Evolutionary conservation across 2,113 vertebrate species (phyloP).

Genomic region (Takifugu flavidus): DNA sequence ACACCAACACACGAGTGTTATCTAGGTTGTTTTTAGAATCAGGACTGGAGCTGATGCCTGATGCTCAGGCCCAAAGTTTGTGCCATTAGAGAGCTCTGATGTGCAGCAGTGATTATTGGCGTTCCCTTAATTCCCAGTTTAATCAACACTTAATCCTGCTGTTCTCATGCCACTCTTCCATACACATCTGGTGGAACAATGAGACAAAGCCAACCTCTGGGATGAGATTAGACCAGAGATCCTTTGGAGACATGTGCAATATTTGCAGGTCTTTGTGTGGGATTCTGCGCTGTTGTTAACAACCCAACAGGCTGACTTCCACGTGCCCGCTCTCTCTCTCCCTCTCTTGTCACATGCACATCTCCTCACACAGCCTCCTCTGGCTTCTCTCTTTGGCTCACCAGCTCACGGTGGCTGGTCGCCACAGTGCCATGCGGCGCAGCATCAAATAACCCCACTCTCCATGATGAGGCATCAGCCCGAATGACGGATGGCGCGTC

Average conservation of each 20-base stretch:
- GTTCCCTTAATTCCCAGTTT: constrained; percentile 6
- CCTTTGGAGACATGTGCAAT: constrained; percentile 9
- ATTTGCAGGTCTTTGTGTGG: not conserved
- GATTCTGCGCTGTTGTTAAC: not conserved
- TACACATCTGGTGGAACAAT: constrained; percentile 7
- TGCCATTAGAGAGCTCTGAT: too few relatives aligned
- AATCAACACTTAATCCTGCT: constrained; percentile 36
- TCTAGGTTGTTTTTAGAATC: too few relatives aligned
- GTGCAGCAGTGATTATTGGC: not conserved
- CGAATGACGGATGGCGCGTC: constrained; percentile 27
- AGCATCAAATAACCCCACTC: constrained; percentile 20
- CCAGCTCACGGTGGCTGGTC: not conserved
- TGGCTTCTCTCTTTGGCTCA: constrained; percentile 1
- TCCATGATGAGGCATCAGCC: constrained; percentile 35
- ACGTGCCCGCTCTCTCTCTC: not conserved
- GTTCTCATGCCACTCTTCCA: constrained; percentile 31
- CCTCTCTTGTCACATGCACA: not conserved
- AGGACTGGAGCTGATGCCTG: too few relatives aligned
- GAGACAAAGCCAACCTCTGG: constrained; percentile 9
- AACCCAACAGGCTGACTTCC: constrained; percentile 12
- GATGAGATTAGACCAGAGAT: constrained; percentile 13
- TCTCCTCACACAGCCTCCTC: constrained; percentile 2
- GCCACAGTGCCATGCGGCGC: constrained; percentile 27
- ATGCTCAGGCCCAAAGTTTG: too few relatives aligned
- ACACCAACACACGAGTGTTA: too few relatives aligned